These are phyloP conservation scores for Cyphomyrmex costatus DNA, from an alignment of 1,140 invertebrate species.

Conservation along the genomic window DNA sequence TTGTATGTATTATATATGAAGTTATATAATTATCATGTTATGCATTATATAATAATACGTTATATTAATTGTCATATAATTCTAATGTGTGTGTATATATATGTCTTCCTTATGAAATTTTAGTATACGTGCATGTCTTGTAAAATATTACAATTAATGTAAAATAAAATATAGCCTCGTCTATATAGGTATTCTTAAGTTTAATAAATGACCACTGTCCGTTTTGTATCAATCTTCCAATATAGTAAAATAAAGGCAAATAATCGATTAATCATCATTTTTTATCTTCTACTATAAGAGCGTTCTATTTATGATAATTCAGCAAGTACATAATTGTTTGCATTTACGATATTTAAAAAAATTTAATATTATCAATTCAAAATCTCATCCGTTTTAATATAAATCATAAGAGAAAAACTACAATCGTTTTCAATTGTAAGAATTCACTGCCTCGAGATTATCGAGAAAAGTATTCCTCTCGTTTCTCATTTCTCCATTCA, in stretches of 20 bases:
- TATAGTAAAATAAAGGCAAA: not conserved
- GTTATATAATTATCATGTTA: conserved; percentile 3
- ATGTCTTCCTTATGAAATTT: not conserved
- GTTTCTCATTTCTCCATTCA: conserved; percentile 27
- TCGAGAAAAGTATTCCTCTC: conserved; percentile 20
- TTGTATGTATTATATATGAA: not conserved
- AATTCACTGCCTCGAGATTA: conserved; percentile 31
- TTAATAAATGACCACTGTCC: not conserved
- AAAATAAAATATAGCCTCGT: not conserved
- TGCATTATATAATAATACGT: not conserved
- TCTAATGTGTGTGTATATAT: not conserved
- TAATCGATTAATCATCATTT: conserved; percentile 24
- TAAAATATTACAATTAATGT: not conserved
- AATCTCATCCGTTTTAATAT: not conserved
- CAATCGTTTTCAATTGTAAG: conserved; percentile 3
- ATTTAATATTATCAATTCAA: conserved; percentile 2
- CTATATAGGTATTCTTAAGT: not conserved
- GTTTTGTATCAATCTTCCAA: too few relatives aligned
- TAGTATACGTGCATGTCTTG: too few relatives aligned
- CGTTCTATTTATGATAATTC: not conserved
- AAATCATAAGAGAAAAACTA: conserved; percentile 10
- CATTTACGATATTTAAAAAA: not conserved
- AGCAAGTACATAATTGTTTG: conserved; percentile 8
- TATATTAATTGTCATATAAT: conserved; percentile 6
- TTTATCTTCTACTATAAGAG: not conserved